Evolutionary conservation across 2,888 invertebrate species (phyloP).

Genomic region (Tipula confusa): DNA sequence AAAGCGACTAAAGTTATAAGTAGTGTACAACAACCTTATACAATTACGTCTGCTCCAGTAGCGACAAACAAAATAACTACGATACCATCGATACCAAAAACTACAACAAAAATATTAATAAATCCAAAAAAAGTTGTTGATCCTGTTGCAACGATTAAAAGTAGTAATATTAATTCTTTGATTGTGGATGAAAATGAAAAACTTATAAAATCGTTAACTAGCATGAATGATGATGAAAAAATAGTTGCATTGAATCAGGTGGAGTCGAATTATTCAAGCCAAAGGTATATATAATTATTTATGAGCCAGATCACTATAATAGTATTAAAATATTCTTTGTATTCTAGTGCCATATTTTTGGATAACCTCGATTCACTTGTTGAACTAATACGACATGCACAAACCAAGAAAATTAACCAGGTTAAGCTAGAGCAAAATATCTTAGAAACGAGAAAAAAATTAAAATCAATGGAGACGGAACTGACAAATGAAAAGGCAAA

Average conservation of each 20-base stretch:
- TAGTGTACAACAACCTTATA: not conserved
- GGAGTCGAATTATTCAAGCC: not conserved
- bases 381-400: conserved; percentile 43
- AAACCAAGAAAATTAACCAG: conserved; percentile 42
- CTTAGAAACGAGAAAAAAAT: conserved; percentile 42
- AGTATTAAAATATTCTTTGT: not conserved
- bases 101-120: not conserved
- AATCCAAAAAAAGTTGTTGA: not conserved
- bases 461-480: conserved; percentile 40
- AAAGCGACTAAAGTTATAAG: not conserved
- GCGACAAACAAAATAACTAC: not conserved
- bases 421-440: conserved; percentile 42
- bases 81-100: not conserved
- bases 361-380: conserved; percentile 44
- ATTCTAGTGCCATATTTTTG: conserved; percentile 42
- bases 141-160: not conserved
- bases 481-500: conserved; percentile 42
- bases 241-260: not conserved
- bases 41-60: not conserved
- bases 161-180: not conserved
- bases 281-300: conserved; percentile 25
- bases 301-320: too few species aligned
- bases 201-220: not conserved
- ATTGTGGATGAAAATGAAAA: conserved; percentile 31
- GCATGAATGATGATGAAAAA: not conserved